Evolutionary conservation across 2,888 invertebrate species (phyloP).

Genomic region (Acleris cristana): DNA sequence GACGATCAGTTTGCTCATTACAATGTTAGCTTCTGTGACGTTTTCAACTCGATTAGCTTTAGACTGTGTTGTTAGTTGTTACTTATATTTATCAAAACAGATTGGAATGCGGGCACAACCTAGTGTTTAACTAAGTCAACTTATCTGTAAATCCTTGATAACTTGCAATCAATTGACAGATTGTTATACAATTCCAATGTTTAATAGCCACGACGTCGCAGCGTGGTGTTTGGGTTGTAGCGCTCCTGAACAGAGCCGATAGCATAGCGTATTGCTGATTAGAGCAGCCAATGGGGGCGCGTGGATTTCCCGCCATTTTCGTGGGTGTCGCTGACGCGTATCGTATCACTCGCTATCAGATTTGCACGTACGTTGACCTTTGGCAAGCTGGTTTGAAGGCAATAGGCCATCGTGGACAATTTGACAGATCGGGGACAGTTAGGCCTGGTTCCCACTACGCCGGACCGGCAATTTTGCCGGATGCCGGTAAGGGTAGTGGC

Average conservation of each 20-base stretch:
- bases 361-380: conserved; percentile 34
- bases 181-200: conserved; percentile 27
- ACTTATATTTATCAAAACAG: neutral
- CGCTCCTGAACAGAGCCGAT: conserved; percentile 24
- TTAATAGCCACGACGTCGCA: conserved; percentile 25
- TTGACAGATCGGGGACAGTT: neutral
- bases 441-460: too few species aligned
- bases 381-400: conserved; percentile 4
- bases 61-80: neutral
- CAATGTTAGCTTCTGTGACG: too few species aligned
- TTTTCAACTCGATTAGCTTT: too few species aligned
- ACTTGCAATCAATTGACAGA: conserved; percentile 17
- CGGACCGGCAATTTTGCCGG: too few species aligned
- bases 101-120: neutral
- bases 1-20: too few species aligned
- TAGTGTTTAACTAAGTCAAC: neutral
- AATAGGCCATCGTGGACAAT: neutral
- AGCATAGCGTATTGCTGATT: conserved; percentile 25
- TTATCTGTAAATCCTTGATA: conserved; percentile 27
- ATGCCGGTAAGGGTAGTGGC: too few species aligned
- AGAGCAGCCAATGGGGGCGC: conserved; percentile 20
- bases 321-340: conserved; percentile 14
- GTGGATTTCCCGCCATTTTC: conserved; percentile 31
- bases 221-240: conserved; percentile 29
- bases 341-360: conserved; percentile 23